Evolutionary conservation across 1,140 invertebrate species (phyloP), one percentile per base, ranked within the genome.

Genomic region (Coelopa frigida): DNA sequence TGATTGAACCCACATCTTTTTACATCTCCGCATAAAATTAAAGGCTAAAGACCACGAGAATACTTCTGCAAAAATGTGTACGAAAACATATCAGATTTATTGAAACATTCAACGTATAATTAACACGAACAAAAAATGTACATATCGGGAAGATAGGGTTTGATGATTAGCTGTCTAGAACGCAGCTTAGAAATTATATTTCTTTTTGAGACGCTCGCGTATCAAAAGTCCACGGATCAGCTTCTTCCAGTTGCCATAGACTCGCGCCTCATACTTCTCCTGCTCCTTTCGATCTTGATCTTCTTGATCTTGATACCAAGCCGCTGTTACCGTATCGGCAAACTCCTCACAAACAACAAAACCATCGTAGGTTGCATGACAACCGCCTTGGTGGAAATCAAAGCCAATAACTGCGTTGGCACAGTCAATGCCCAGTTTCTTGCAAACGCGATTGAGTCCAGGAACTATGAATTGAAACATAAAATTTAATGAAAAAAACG

Each of bases 361-460:
- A 2, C 95, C 95, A 70, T 98, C 92, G 33, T 75, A 84, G 48
- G 89, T 78, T 6, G 95, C 92, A 71, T 93, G 84, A 44, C 83
- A 83, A 52, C 82, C 83, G 51, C 89, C 87, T 37, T 81, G 73
- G 58, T 89, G 85, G 65, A 85, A 91, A 70, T 98, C 94, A 73
- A 98, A 99, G 8, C 97, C 96, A 33, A 88, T 78, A 56, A 98
- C 84, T 0, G 96, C 97, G 11, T 89, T 82, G 0, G 88, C 93
- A 68, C 92, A 96, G 71, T 99, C 95, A 46, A 99, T 91, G 27
- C 85, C 79, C 24, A 99, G 70, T 70, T 94, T 96, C 57, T 82
- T 82, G 1, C 94, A 94, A 22, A 98, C 73, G 53, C 85, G 81
- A 60, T 85, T 81, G 36, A 99, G 72, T 20, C 85, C 90, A 37